phyloP scores from a whole-genome alignment of 2,797 vertebrate genomes.

The Peromyscus eremicus region DNA sequence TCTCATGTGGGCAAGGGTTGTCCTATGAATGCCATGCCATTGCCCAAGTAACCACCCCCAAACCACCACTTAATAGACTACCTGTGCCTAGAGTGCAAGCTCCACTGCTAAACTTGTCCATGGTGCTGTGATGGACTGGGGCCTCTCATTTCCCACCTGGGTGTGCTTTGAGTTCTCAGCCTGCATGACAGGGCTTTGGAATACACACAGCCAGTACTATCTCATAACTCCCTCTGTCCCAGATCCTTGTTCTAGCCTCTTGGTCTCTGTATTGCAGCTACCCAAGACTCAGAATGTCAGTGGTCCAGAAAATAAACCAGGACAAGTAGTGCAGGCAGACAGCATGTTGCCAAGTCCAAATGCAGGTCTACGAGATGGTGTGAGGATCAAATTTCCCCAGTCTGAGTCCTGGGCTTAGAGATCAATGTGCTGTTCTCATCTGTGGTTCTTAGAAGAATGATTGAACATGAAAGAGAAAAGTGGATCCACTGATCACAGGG shows the following conservation, averaged over 20 bases:
- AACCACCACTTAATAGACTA: background rate
- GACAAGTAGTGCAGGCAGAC: slow-evolving; percentile 49
- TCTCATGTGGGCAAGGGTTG: background rate
- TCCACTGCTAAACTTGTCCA: background rate
- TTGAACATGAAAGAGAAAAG: slow-evolving; percentile 70
- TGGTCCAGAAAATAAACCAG: slow-evolving; percentile 60
- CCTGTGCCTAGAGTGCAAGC: background rate
- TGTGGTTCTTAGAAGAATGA: slow-evolving; percentile 61
- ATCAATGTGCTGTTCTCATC: slow-evolving; percentile 37
- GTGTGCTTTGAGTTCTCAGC: slow-evolving; percentile 1
- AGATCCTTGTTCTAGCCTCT: slow-evolving; percentile 53
- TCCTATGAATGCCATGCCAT: background rate
- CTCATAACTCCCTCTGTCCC: background rate
- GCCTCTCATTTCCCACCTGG: slow-evolving; percentile 13
- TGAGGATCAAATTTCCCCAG: slow-evolving; percentile 33
- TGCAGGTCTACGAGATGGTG: background rate
- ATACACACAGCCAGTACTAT: background rate
- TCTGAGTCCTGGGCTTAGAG: slow-evolving; percentile 51
- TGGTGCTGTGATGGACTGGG: background rate
- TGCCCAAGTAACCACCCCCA: no score
- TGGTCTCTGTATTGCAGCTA: slow-evolving; percentile 64
- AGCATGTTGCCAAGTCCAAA: slow-evolving; percentile 40
- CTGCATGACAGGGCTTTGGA: background rate
- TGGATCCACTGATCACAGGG: background rate
- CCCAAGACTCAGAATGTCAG: slow-evolving; percentile 35